Conservation (phyloP, 2,888 invertebrate species). For the Andricus quercusramuli region DNA sequence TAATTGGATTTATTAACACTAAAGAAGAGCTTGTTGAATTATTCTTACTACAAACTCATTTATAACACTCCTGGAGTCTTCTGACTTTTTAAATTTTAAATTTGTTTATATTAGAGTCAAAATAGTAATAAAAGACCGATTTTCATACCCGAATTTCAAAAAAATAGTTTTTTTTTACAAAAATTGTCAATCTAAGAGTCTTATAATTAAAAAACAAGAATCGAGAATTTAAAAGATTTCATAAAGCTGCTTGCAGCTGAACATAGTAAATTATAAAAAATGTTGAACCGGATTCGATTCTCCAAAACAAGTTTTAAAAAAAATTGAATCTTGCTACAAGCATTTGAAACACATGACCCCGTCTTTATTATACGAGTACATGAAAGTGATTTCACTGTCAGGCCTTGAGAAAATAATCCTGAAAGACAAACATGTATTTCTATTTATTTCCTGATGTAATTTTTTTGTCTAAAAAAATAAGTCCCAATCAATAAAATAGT, state of each 20-base stretch:
- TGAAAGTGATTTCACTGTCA: constrained; percentile 1
- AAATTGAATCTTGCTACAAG: not conserved
- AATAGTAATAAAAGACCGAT: no score
- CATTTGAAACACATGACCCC: not conserved
- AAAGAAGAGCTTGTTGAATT: no score
- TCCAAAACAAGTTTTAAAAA: not conserved
- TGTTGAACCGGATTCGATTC: not conserved
- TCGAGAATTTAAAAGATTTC: no score
- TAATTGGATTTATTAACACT: no score
- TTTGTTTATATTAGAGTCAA: no score
- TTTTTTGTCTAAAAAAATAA: not conserved
- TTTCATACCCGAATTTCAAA: no score
- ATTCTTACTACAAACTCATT: no score
- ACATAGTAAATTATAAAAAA: not conserved
- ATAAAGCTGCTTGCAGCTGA: not conserved
- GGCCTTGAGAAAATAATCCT: not conserved
- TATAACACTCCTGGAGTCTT: no score
- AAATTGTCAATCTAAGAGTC: no score
- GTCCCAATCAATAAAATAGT: not conserved
- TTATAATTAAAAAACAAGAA: no score
- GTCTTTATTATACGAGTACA: not conserved
- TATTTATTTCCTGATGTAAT: not conserved
- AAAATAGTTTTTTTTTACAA: no score
- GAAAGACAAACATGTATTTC: not conserved
- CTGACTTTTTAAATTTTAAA: no score